phyloP scores from a whole-genome alignment of 2,113 vertebrate species.

The Conger conger region DNA sequence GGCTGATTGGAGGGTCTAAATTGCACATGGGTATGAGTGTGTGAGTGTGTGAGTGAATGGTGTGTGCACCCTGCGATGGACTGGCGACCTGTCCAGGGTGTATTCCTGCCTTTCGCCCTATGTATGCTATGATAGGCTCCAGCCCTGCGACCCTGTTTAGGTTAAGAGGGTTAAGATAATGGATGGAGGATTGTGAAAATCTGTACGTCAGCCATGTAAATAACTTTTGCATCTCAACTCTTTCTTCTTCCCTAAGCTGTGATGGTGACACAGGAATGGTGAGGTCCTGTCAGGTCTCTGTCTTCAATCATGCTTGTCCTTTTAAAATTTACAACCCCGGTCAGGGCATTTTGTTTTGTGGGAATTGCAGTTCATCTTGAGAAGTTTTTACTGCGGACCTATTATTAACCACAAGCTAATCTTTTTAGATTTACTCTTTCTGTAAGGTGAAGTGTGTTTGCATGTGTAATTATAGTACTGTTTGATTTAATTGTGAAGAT shows the following conservation, averaged over 20 bases:
- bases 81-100: no score
- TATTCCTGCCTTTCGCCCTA: no score
- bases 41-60: no score
- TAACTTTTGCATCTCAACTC: not conserved
- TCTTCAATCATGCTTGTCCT: not conserved
- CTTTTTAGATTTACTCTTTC: not conserved
- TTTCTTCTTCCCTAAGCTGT: not conserved
- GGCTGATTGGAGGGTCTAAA: no score
- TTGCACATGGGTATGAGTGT: no score
- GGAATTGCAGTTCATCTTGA: not conserved
- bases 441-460: not conserved
- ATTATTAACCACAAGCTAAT: not conserved
- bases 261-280: not conserved
- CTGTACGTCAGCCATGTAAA: not conserved
- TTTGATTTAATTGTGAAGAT: conserved; percentile 1
- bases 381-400: not conserved
- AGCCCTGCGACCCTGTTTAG: no score
- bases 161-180: no score
- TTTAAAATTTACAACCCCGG: not conserved
- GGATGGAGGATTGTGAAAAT: not conserved
- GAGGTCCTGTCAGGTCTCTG: not conserved
- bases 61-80: no score
- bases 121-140: no score
- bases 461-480: not conserved
- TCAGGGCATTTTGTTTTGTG: not conserved